Percentiles rank a stretch among this genome's conserved stretches.
Evolutionary conservation across 2,797 vertebrate genomes (phyloP).

Genomic region (Calcarius lapponicus): DNA sequence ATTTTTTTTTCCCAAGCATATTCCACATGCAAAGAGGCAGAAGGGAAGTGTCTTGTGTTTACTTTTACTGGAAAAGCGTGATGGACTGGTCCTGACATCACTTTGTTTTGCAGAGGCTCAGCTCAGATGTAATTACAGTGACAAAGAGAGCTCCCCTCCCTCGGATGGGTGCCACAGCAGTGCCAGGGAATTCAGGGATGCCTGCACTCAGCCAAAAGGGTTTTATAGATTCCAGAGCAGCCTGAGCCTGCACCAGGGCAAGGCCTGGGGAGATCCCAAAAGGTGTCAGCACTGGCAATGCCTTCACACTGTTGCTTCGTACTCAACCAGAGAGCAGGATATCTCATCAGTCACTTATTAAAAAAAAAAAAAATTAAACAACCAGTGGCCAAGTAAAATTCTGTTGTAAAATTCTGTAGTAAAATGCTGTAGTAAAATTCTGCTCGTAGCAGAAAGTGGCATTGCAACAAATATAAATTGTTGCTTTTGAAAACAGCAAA

Average conservation of each 20-base stretch:
- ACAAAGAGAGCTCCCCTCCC: constrained; percentile 41
- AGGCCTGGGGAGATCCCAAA: neutral
- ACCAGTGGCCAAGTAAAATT: neutral
- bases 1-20: neutral
- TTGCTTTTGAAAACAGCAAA: constrained; percentile 2
- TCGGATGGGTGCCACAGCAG: neutral
- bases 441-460: neutral
- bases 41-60: neutral
- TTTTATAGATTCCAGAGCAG: neutral
- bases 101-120: constrained; percentile 47
- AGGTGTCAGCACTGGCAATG: neutral
- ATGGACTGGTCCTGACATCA: constrained; percentile 42
- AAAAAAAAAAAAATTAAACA: neutral
- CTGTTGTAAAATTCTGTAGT: neutral
- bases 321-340: neutral
- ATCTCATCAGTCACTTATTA: neutral
- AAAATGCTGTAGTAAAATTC: neutral
- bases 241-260: neutral
- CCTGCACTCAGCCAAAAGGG: constrained; percentile 2
- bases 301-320: neutral
- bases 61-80: constrained; percentile 30
- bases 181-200: constrained; percentile 51
- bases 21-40: neutral
- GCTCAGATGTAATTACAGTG: constrained; percentile 46
- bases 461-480: neutral